Percentiles rank a stretch among this genome's conserved stretches.
Conservation (phyloP, 2,113 vertebrate species). For the Ictalurus punctatus region DNA sequence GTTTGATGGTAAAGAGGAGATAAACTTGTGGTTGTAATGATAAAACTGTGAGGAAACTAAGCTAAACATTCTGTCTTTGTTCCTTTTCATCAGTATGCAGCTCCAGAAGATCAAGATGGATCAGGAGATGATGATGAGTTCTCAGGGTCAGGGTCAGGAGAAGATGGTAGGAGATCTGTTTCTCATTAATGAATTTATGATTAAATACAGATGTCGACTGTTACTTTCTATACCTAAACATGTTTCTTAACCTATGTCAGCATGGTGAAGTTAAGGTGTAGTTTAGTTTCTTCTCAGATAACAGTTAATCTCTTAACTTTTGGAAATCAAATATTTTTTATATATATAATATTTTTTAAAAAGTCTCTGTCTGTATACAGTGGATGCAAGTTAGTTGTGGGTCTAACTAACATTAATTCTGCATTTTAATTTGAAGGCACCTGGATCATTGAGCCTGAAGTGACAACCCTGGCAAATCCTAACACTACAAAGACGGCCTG, state of each 20-base stretch:
- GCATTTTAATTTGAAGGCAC: not conserved
- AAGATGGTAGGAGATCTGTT: constrained; percentile 16
- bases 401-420: not conserved
- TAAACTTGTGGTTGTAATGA: not conserved
- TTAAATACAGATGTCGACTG: not conserved
- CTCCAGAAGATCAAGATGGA: constrained; percentile 45
- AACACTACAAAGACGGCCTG: constrained; percentile 12
- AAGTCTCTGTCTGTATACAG: too few species aligned
- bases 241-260: not conserved
- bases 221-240: too few species aligned
- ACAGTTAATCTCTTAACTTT: not conserved
- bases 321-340: not conserved
- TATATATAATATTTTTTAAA: not conserved
- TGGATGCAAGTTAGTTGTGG: not conserved
- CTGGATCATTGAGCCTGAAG: not conserved
- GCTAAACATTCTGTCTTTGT: not conserved
- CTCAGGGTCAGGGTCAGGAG: constrained; percentile 46
- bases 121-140: constrained; percentile 49
- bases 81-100: not conserved
- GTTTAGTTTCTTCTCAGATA: not conserved
- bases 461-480: not conserved
- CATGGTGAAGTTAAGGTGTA: not conserved
- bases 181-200: not conserved
- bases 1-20: not conserved
- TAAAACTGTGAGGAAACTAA: not conserved